Conservation (phyloP, 2,113 vertebrate genomes). For the Apus apus region DNA sequence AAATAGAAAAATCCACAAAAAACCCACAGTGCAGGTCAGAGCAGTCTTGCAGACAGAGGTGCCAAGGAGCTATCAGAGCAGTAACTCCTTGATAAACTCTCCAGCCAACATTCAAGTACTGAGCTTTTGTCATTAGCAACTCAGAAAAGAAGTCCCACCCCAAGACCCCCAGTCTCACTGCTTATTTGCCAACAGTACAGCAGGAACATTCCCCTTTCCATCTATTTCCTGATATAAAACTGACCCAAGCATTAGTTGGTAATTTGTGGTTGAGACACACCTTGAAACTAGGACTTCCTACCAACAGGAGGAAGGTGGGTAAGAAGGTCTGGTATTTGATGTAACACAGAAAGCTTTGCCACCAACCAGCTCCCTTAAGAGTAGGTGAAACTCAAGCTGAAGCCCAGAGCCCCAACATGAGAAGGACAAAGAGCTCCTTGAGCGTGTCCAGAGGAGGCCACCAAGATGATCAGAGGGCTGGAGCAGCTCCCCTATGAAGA, state of each 20-base stretch:
- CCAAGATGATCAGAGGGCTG: no score
- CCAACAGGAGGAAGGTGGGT: neutral
- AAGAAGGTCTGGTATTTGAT: neutral
- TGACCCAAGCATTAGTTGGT: neutral
- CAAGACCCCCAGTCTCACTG: neutral
- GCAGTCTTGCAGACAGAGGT: neutral
- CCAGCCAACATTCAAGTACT: neutral
- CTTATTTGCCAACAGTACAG: neutral
- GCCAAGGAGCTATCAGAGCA: neutral
- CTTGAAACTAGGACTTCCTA: neutral
- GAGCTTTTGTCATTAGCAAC: neutral
- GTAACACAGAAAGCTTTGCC: neutral
- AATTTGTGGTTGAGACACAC: neutral
- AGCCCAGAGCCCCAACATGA: neutral
- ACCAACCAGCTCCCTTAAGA: neutral
- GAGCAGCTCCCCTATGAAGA: no score
- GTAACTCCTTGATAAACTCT: neutral
- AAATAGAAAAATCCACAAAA: neutral
- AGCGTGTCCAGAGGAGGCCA: no score
- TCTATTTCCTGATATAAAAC: neutral
- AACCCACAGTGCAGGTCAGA: neutral
- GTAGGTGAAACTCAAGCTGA: neutral
- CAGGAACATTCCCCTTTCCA: neutral
- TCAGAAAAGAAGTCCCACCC: neutral
- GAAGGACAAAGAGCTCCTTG: no score